Evolutionary conservation across 2,113 vertebrate genomes (phyloP).

Genomic region (Pachycephala philippinensis): DNA sequence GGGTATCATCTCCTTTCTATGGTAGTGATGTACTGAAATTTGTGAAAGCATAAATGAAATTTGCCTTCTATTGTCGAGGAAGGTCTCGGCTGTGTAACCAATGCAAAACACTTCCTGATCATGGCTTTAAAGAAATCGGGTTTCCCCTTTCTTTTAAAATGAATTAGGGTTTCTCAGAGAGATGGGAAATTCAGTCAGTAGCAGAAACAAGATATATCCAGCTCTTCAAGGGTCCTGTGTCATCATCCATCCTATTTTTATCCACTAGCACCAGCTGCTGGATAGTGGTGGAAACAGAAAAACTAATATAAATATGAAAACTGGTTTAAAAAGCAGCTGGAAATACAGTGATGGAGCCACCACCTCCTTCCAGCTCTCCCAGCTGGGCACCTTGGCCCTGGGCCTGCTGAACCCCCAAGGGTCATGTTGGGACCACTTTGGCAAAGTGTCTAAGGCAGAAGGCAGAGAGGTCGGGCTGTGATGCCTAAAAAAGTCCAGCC

Average conservation of each 20-base stretch:
- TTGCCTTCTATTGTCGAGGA: not conserved
- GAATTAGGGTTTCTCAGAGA: not conserved
- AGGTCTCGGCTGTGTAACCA: not conserved
- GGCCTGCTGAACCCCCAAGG: not conserved
- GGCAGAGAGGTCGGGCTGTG: fast-evolving
- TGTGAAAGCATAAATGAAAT: not conserved
- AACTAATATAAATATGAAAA: not conserved
- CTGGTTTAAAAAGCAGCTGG: not conserved
- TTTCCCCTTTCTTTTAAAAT: not conserved
- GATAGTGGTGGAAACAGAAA: not conserved
- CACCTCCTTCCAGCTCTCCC: not conserved
- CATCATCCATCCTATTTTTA: not conserved
- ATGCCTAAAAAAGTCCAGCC: not conserved
- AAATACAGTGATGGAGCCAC: not conserved
- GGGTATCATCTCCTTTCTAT: not conserved
- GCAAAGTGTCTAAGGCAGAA: not conserved
- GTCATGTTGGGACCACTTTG: fast-evolving
- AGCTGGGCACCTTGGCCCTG: fast-evolving
- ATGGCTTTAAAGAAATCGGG: not conserved
- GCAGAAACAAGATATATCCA: not conserved
- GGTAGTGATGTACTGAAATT: not conserved
- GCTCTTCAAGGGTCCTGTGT: not conserved
- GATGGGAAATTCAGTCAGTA: not conserved
- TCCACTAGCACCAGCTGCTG: constrained; percentile 24
- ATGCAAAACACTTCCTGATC: not conserved